Percentiles rank a stretch among this genome's conserved stretches.
phyloP scores from a whole-genome alignment of 2,888 invertebrate genomes.

The Agrotis puta region DNA sequence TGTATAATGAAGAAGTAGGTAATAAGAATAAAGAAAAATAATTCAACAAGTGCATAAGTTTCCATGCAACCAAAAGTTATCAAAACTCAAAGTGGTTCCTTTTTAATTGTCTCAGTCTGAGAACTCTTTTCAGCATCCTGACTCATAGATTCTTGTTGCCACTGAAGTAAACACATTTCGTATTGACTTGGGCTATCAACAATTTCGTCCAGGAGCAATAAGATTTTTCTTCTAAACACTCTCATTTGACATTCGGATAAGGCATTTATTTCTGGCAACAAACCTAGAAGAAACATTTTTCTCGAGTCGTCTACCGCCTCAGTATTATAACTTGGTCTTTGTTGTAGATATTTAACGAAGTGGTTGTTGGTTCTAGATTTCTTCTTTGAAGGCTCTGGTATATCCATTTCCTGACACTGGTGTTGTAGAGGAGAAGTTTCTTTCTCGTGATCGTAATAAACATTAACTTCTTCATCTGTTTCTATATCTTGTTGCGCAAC shows the following conservation, averaged over 20 bases:
- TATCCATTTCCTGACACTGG: constrained; percentile 53
- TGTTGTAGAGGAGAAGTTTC: constrained; percentile 28
- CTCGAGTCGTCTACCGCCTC: constrained; percentile 62
- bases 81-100: constrained; percentile 44
- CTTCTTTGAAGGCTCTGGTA: constrained; percentile 46
- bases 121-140: constrained; percentile 41
- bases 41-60: neutral
- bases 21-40: neutral
- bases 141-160: constrained; percentile 56
- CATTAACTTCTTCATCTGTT: constrained; percentile 66
- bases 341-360: constrained; percentile 43
- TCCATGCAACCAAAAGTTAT: neutral
- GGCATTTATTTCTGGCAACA: constrained; percentile 73
- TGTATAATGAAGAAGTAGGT: neutral
- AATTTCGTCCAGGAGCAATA: constrained; percentile 71
- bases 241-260: constrained; percentile 73
- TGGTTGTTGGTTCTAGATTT: constrained; percentile 33
- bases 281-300: constrained; percentile 71
- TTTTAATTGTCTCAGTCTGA: constrained; percentile 44
- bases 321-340: constrained; percentile 44
- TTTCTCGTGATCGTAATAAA: constrained; percentile 44
- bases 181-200: constrained; percentile 59
- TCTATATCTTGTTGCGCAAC: constrained; percentile 61
- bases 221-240: constrained; percentile 72
- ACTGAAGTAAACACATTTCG: constrained; percentile 54